Conservation (phyloP, 2,888 invertebrate genomes). For the Cantharis lateralis region DNA sequence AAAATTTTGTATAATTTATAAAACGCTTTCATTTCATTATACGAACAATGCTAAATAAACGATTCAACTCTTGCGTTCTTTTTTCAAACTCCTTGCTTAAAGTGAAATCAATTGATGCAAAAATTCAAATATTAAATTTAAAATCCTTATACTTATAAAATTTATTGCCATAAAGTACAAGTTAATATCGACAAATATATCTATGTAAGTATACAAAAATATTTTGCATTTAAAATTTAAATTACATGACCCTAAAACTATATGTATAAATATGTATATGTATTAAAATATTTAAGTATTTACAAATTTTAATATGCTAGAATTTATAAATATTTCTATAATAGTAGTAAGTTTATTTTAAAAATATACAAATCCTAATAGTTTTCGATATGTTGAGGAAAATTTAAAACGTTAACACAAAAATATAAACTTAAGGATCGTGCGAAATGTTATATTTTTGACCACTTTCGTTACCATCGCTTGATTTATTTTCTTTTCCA, state of each 20-base stretch:
- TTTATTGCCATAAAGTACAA: neutral
- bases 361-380: neutral
- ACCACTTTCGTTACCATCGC: neutral
- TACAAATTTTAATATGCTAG: neutral
- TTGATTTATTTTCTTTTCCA: neutral
- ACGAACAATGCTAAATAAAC: constrained; percentile 24
- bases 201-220: neutral
- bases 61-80: constrained; percentile 8
- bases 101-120: neutral
- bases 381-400: neutral
- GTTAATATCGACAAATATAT: neutral
- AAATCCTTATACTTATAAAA: neutral
- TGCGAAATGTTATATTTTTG: neutral
- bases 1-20: constrained; percentile 12
- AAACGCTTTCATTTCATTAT: constrained; percentile 16
- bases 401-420: neutral
- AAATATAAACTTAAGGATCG: neutral
- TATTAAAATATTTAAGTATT: neutral
- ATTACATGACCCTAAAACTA: neutral
- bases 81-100: neutral
- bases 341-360: neutral
- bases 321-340: neutral
- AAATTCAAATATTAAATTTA: neutral
- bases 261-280: neutral
- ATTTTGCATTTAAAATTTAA: neutral